phyloP scores from a whole-genome alignment of 2,113 vertebrate genomes.

The Otis tarda region DNA sequence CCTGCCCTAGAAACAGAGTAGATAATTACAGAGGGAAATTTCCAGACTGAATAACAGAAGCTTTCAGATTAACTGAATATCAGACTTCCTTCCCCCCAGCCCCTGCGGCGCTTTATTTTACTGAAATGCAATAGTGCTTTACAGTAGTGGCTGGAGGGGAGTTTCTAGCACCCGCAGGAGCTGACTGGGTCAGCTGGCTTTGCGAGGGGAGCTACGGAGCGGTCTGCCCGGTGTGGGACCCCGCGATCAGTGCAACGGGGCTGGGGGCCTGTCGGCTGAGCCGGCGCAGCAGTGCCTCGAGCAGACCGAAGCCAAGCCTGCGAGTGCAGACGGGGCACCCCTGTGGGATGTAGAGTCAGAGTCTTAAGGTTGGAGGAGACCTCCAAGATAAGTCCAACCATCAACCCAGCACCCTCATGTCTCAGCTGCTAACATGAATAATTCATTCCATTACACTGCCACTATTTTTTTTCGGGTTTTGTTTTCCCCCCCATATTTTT shows the following conservation, averaged over 20 bases:
- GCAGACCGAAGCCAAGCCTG: not conserved
- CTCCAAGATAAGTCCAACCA: no score
- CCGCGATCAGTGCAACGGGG: not conserved
- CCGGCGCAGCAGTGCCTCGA: not conserved
- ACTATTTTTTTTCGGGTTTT: not conserved
- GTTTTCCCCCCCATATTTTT: not conserved
- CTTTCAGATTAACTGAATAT: not conserved
- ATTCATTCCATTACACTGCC: not conserved
- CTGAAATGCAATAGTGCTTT: accelerated
- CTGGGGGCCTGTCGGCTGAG: not conserved
- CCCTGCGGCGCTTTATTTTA: not conserved
- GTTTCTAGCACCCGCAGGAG: accelerated
- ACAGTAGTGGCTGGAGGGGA: accelerated
- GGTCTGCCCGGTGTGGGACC: not conserved
- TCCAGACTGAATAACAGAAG: not conserved
- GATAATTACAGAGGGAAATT: not conserved
- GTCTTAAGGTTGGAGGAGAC: no score
- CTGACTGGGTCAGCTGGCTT: not conserved
- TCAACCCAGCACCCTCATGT: no score
- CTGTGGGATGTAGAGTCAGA: no score
- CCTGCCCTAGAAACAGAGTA: not conserved
- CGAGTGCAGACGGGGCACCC: no score
- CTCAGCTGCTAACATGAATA: not conserved
- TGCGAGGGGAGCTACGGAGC: not conserved
- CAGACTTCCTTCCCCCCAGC: not conserved